These are phyloP conservation scores for Cataglyphis rosenhaueri DNA, from an alignment of 2,888 invertebrate genomes.

Conservation along the genomic window DNA sequence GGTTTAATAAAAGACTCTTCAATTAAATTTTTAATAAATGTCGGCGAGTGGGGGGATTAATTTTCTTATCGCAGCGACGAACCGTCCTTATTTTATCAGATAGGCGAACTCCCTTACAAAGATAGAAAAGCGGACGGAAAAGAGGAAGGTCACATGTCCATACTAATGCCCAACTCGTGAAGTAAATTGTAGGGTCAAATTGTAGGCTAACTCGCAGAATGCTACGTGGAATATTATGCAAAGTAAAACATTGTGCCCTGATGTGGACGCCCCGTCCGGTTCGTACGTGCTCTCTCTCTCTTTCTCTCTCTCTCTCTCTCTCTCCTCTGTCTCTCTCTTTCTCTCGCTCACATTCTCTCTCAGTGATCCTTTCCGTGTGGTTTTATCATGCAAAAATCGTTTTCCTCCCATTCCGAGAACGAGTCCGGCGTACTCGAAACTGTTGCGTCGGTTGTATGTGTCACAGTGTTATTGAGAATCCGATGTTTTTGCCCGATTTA, in stretches of 20 bases:
- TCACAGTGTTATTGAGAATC: conserved; percentile 28
- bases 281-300: background rate
- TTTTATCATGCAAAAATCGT: conserved; percentile 22
- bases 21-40: background rate
- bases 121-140: background rate
- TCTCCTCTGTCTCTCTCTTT: background rate
- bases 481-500: conserved; percentile 33
- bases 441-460: background rate
- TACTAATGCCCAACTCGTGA: conserved; percentile 10
- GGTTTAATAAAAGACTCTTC: background rate
- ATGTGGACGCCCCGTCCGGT: background rate
- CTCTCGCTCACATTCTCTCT: background rate
- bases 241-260: conserved; percentile 27
- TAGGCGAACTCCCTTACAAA: conserved; percentile 6
- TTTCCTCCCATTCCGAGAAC: background rate
- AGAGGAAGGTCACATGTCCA: background rate
- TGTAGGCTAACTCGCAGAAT: conserved; percentile 26
- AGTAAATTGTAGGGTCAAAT: conserved; percentile 27
- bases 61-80: background rate
- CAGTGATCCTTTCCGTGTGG: background rate
- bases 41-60: background rate
- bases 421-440: background rate
- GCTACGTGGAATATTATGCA: conserved; percentile 51
- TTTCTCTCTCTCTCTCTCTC: background rate
- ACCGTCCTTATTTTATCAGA: conserved; percentile 21